Evolutionary conservation across 1,140 invertebrate genomes (phyloP), one percentile per base, ranked within the genome.

Genomic region (Diorhabda elongata): DNA sequence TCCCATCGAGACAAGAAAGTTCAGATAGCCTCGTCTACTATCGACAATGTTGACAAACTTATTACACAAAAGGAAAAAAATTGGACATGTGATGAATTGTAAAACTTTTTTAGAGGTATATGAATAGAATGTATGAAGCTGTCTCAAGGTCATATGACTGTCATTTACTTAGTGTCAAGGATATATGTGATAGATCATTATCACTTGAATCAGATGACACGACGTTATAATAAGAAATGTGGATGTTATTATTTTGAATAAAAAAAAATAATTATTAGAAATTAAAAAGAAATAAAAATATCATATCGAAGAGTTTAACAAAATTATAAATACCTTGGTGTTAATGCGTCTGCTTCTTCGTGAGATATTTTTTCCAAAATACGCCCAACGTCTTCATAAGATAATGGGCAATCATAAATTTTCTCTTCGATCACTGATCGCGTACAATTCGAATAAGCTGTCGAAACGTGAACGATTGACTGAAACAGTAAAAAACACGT

Each of bases 391-490:
- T 91, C 86, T 66, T 89, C 83, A 61, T 88, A 87, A 71, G 88
- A 83, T 2, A 88, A 81, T 1, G 88, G 83, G 67, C 87, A 85
- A 45, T 86, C 84, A 79, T 95, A 95, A 47, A 95, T 87, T 62
- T 83, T 79, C 80, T 91, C 89, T 3, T 86, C 83, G 64, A 89
- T 85, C 64, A 82, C 79, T 8, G 79, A 71, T 11, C 82, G 74
- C 73, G 87, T 82, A 77, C 89, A 91, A 76, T 90, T 87, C 4
- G 88, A 85, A 75, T 90, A 92, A 0, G 88, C 88, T 0, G 90
- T 91, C 0, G 90, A 91, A 4, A 78, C 73, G 41, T 79, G 75
- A n/a, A 79, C 61, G 5, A 77, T 43, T n/a, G 74, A 70, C 74
- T 76, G 57, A 65, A 75, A 73, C 9, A 70, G 66, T 57, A 42